Evolutionary conservation across 2,888 invertebrate genomes (phyloP).

Genomic region (Agrotis puta): DNA sequence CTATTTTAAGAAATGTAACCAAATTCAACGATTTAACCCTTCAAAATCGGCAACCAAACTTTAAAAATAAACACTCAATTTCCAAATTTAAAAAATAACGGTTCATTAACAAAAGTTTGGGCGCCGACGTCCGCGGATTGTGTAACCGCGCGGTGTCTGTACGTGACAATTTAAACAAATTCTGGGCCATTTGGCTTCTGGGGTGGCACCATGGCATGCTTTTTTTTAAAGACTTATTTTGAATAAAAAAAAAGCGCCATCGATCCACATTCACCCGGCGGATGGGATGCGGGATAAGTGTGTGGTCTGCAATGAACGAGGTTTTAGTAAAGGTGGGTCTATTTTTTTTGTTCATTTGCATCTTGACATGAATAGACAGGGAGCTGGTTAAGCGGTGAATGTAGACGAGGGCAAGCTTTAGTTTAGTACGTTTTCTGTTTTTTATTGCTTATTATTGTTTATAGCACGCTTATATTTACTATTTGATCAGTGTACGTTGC

Average conservation of each 20-base stretch:
- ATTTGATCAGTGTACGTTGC: no score
- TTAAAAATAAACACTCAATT: not conserved
- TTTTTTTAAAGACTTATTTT: conserved; percentile 88
- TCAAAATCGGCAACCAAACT: not conserved
- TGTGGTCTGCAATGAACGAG: conserved; percentile 80
- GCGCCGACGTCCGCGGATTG: conserved; percentile 80
- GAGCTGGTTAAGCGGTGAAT: conserved; percentile 25
- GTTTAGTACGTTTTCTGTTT: not conserved
- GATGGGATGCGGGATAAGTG: conserved; percentile 86
- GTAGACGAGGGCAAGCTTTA: not conserved
- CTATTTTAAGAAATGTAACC: no score
- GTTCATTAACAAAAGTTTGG: conserved; percentile 74
- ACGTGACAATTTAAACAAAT: conserved; percentile 92
- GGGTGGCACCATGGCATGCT: conserved; percentile 86
- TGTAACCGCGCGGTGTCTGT: conserved; percentile 88
- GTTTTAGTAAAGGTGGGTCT: conserved; percentile 63
- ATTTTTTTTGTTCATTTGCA: conserved; percentile 64
- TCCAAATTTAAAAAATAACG: conserved; percentile 39
- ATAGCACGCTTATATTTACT: no score
- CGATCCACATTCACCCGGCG: conserved; percentile 80
- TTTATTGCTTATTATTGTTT: not conserved
- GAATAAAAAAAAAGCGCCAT: conserved; percentile 85
- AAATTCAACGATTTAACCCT: not conserved
- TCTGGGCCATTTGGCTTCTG: conserved; percentile 91
- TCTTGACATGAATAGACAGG: conserved; percentile 49